phyloP scores from a whole-genome alignment of 2,113 vertebrate species.

The Choloepus hoffmanni region DNA sequence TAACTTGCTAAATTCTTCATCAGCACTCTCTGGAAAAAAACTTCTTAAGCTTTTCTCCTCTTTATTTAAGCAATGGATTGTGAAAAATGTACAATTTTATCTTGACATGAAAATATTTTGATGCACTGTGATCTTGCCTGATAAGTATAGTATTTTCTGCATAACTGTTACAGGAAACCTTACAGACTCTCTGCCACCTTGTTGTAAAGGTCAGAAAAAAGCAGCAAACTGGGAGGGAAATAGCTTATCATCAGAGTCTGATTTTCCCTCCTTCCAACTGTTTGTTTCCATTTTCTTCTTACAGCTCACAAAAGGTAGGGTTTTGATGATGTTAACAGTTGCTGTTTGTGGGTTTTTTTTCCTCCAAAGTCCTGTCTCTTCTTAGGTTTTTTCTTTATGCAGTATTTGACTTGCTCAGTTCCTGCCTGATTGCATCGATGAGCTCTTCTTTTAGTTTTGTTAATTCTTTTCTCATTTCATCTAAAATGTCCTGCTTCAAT shows the following conservation, averaged over 20 bases:
- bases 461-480: constrained; percentile 99
- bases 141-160: constrained; percentile 90
- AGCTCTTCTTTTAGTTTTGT: constrained; percentile 99
- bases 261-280: constrained; percentile 84
- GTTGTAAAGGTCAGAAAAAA: constrained; percentile 87
- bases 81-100: constrained; percentile 87
- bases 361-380: constrained; percentile 85
- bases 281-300: constrained; percentile 85
- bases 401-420: constrained; percentile 96
- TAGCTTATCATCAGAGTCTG: constrained; percentile 83
- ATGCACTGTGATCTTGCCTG: constrained; percentile 87
- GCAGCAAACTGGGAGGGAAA: constrained; percentile 87
- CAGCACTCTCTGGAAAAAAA: constrained; percentile 89
- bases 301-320: constrained; percentile 86
- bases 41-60: constrained; percentile 85
- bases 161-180: constrained; percentile 89
- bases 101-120: constrained; percentile 86
- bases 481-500: constrained; percentile 99
- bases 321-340: constrained; percentile 27
- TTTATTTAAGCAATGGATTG: constrained; percentile 87
- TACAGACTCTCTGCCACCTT: constrained; percentile 86
- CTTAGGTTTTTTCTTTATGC: constrained; percentile 90
- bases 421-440: constrained; percentile 99
- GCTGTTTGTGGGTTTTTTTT: constrained; percentile 82
- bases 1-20: constrained; percentile 88